Conservation (phyloP, 64 coral and sea anemone genomes). For the Actinia equina region DNA sequence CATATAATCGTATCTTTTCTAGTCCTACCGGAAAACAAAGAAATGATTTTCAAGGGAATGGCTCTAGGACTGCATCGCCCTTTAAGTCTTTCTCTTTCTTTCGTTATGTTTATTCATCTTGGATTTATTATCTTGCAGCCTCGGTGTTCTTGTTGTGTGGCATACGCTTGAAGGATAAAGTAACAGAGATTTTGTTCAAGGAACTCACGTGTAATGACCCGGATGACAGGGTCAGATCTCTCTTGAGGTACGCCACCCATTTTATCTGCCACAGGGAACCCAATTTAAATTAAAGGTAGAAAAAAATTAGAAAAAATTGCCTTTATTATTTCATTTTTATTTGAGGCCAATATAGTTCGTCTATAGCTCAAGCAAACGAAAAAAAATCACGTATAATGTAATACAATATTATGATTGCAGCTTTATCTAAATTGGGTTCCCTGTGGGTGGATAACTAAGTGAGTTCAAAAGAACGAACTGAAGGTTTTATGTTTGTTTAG, state of each 20-base stretch:
- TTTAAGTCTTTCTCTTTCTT: too few species aligned
- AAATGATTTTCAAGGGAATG: too few species aligned
- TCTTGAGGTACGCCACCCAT: constrained; percentile 58
- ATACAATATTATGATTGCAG: too few species aligned
- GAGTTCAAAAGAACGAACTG: not conserved
- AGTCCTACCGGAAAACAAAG: too few species aligned
- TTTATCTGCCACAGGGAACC: not conserved
- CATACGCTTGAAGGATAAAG: constrained; percentile 80
- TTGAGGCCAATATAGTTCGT: too few species aligned
- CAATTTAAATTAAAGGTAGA: not conserved
- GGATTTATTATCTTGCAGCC: constrained; percentile 43
- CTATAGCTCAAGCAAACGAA: too few species aligned
- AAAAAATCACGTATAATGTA: too few species aligned
- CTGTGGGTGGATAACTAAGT: too few species aligned
- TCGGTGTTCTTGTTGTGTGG: constrained; percentile 84
- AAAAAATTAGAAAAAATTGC: too few species aligned
- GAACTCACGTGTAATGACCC: constrained; percentile 75
- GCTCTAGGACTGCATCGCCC: too few species aligned
- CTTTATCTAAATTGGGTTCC: not conserved
- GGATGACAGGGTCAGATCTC: constrained; percentile 79
- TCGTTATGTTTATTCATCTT: not conserved
- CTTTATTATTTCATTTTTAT: too few species aligned
- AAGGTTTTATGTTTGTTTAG: constrained; percentile 28
- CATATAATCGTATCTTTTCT: too few species aligned
- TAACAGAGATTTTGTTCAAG: constrained; percentile 82